These are phyloP conservation scores for Romanomermis culicivorax DNA, from an alignment of 2,888 invertebrate genomes.

Conservation along the genomic window DNA sequence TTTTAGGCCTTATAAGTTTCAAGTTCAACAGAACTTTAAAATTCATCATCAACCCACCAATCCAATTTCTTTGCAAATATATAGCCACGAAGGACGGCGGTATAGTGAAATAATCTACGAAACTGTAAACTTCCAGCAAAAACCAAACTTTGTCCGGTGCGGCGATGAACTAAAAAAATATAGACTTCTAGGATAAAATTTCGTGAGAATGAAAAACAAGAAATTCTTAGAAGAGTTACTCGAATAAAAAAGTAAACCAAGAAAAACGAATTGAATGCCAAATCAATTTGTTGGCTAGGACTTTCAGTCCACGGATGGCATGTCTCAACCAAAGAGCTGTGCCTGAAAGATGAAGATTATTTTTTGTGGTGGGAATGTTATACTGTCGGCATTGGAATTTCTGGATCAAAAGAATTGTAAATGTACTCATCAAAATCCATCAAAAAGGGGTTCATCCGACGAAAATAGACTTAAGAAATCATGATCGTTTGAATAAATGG, in stretches of 20 bases:
- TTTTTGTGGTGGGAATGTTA: too few species aligned
- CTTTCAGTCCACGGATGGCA: constrained; percentile 96
- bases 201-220: neutral
- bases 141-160: constrained; percentile 99
- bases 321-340: constrained; percentile 50
- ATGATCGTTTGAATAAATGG: too few species aligned
- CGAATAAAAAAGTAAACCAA: constrained; percentile 99
- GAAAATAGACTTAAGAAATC: neutral
- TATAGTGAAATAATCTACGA: constrained; percentile 99
- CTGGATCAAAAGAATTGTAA: too few species aligned
- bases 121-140: constrained; percentile 99
- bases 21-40: too few species aligned
- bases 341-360: neutral
- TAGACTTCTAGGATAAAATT: too few species aligned
- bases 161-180: constrained; percentile 76
- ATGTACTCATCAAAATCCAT: neutral
- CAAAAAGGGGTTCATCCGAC: neutral
- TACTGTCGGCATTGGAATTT: too few species aligned
- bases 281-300: constrained; percentile 99
- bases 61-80: constrained; percentile 98
- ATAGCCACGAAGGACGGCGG: constrained; percentile 99
- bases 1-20: too few species aligned
- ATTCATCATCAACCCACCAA: constrained; percentile 76
- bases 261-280: constrained; percentile 99
- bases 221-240: constrained; percentile 41